Percentiles rank a stretch among this genome's conserved stretches.
These are phyloP conservation scores for Limosa lapponica DNA, from an alignment of 2,797 vertebrate species.

Conservation along the genomic window DNA sequence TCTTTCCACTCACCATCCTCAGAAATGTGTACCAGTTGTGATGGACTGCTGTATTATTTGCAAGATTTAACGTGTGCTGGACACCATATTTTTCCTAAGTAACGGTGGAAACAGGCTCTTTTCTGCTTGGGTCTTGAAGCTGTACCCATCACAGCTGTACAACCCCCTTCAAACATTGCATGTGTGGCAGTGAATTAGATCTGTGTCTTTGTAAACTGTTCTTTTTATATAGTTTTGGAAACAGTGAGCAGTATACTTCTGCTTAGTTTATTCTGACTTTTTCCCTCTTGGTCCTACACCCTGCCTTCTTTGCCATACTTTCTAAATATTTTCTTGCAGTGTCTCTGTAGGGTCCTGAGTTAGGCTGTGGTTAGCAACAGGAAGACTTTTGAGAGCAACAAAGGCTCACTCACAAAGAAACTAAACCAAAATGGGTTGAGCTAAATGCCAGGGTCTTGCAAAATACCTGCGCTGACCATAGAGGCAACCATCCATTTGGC, in stretches of 20 bases:
- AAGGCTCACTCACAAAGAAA: not conserved
- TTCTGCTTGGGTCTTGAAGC: not conserved
- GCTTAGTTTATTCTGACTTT: not conserved
- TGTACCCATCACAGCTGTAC: not conserved
- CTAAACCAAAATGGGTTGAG: not conserved
- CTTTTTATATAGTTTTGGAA: not conserved
- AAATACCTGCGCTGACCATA: not conserved
- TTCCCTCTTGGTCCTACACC: not conserved
- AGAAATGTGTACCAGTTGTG: not conserved
- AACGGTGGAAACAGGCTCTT: not conserved
- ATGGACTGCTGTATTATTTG: not conserved
- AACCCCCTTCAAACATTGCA: not conserved
- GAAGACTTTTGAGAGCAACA: not conserved
- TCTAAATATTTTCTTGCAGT: not conserved
- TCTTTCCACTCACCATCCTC: not conserved
- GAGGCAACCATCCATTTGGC: not conserved
- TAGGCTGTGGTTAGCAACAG: not conserved
- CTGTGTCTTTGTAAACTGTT: not conserved
- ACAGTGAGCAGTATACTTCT: not conserved
- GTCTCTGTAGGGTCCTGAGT: not conserved
- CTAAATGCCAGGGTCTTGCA: not conserved
- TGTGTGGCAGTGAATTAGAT: not conserved
- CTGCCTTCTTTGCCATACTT: not conserved
- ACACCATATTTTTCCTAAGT: not conserved
- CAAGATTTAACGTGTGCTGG: not conserved